These are phyloP conservation scores for Menura novaehollandiae DNA, from an alignment of 2,113 vertebrate species.

Conservation along the genomic window DNA sequence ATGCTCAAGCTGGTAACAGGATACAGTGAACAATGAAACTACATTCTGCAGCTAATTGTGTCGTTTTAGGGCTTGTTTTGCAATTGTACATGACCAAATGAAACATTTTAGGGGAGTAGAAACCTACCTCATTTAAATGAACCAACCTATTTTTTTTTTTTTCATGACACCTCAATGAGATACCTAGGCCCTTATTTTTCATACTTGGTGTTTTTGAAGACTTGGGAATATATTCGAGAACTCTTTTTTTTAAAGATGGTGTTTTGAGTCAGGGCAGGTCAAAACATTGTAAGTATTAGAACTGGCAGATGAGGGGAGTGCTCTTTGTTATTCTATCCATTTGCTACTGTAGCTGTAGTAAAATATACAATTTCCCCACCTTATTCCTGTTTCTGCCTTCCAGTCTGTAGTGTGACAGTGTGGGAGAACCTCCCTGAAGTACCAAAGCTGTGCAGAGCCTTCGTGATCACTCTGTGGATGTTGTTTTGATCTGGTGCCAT, in stretches of 20 bases:
- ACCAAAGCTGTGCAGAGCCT: neutral
- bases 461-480: too few species aligned
- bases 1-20: constrained; percentile 21
- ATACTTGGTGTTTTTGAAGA: neutral
- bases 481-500: neutral
- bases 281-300: neutral
- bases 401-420: neutral
- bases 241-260: neutral
- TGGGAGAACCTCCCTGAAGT: neutral
- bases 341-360: neutral
- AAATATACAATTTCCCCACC: neutral
- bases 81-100: neutral
- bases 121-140: neutral
- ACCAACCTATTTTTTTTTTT: neutral
- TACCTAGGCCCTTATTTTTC: neutral
- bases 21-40: constrained; percentile 38
- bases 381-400: neutral
- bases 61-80: constrained; percentile 49
- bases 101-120: neutral
- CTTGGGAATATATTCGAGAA: neutral
- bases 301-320: neutral
- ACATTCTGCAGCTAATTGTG: neutral
- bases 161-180: neutral
- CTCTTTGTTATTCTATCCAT: neutral
- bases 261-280: neutral